Evolutionary conservation across 2,113 vertebrate genomes (phyloP).

Genomic region (Bombycilla garrulus): DNA sequence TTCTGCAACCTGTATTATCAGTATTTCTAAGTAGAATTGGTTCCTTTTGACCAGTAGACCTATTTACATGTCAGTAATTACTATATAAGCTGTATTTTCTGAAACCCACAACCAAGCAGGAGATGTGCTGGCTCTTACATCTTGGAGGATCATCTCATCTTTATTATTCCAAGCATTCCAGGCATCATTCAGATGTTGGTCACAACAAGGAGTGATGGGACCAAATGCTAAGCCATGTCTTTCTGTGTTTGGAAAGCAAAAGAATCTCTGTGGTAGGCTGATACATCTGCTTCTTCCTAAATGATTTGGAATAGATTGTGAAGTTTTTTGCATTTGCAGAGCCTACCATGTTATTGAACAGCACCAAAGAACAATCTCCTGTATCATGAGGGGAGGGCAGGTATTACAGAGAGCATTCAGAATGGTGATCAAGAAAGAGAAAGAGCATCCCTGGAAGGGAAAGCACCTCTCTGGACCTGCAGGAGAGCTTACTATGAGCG

Average conservation of each 20-base stretch:
- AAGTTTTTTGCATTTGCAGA: conserved; percentile 64
- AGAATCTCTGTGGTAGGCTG: not conserved
- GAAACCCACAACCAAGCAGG: not conserved
- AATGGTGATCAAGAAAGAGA: conserved; percentile 43
- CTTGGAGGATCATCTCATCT: conserved; percentile 2
- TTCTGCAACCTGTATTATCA: not conserved
- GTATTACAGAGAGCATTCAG: conserved; percentile 30
- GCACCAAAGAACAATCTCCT: conserved; percentile 27
- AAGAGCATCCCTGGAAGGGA: not conserved
- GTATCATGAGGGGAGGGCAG: conserved; percentile 44
- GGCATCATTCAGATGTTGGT: not conserved
- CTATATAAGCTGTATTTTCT: not conserved
- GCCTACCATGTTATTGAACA: conserved; percentile 43
- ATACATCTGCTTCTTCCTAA: conserved; percentile 19
- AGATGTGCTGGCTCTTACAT: not conserved
- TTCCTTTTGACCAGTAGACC: not conserved
- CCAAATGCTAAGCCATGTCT: not conserved
- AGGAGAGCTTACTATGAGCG: not conserved
- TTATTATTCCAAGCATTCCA: not conserved
- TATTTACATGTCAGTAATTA: not conserved
- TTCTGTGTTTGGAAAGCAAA: not conserved
- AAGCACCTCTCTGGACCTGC: not conserved
- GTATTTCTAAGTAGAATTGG: not conserved
- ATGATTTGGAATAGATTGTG: conserved; percentile 39
- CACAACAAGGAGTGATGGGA: not conserved